Evolutionary conservation across 2,113 vertebrate genomes (phyloP).

Genomic region (Myrmecobius fasciatus): DNA sequence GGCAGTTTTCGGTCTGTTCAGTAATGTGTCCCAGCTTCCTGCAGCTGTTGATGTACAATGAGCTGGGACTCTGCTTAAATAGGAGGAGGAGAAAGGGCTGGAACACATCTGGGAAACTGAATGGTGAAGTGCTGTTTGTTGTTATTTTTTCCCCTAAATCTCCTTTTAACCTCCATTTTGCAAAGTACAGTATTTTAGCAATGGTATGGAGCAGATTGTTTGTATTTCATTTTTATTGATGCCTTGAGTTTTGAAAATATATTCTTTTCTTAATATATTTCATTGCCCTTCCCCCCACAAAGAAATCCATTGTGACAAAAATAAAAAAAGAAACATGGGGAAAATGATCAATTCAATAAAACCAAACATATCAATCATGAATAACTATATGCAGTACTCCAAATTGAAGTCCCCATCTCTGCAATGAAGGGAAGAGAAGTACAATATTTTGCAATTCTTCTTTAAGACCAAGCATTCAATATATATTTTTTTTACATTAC

Average conservation of each 20-base stretch:
- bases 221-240: neutral
- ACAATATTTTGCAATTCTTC: neutral
- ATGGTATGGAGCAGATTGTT: neutral
- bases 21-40: neutral
- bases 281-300: neutral
- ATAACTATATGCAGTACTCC: neutral
- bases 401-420: neutral
- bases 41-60: neutral
- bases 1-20: neutral
- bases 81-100: neutral
- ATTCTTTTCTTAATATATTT: neutral
- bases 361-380: neutral
- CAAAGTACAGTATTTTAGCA: neutral
- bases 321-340: neutral
- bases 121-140: neutral
- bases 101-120: neutral
- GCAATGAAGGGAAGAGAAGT: neutral
- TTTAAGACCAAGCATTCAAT: neutral
- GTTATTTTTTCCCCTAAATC: neutral
- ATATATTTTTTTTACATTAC: neutral
- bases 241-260: neutral
- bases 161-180: neutral
- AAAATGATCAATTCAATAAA: neutral
- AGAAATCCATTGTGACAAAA: neutral
- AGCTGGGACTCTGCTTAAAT: neutral